Conservation (phyloP, 1,140 invertebrate genomes). For the Hylaeus anthracinus region DNA sequence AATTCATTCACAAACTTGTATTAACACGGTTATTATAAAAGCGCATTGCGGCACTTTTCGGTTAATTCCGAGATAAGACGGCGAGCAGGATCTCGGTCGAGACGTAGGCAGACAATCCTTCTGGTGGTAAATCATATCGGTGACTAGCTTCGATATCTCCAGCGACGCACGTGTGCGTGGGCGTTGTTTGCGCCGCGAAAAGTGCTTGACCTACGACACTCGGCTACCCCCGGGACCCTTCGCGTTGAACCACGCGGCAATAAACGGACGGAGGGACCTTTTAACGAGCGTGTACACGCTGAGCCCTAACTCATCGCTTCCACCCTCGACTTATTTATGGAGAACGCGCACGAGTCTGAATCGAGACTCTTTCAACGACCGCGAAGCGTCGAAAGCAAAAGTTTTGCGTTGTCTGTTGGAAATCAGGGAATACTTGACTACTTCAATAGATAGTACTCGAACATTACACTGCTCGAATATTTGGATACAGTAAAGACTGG, state of each 20-base stretch:
- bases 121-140: constrained; percentile 47
- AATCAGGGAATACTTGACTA: not conserved
- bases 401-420: not conserved
- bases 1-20: too few relatives aligned
- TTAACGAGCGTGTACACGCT: constrained; percentile 37
- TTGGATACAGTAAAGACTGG: too few relatives aligned
- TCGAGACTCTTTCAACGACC: not conserved
- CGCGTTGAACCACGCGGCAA: constrained; percentile 6
- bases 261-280: constrained; percentile 28
- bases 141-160: constrained; percentile 13
- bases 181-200: constrained; percentile 37
- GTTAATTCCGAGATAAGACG: too few relatives aligned
- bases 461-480: too few relatives aligned
- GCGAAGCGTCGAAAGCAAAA: not conserved
- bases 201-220: constrained; percentile 45
- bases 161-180: constrained; percentile 24
- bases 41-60: not conserved
- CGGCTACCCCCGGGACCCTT: constrained; percentile 3
- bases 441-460: too few relatives aligned
- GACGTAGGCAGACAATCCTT: constrained; percentile 18
- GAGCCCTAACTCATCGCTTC: constrained; percentile 15
- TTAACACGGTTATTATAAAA: not conserved
- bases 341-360: constrained; percentile 9
- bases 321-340: constrained; percentile 38
- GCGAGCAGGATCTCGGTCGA: too few relatives aligned